Evolutionary conservation across 2,888 invertebrate genomes (phyloP).

Genomic region (Trilocha varians): DNA sequence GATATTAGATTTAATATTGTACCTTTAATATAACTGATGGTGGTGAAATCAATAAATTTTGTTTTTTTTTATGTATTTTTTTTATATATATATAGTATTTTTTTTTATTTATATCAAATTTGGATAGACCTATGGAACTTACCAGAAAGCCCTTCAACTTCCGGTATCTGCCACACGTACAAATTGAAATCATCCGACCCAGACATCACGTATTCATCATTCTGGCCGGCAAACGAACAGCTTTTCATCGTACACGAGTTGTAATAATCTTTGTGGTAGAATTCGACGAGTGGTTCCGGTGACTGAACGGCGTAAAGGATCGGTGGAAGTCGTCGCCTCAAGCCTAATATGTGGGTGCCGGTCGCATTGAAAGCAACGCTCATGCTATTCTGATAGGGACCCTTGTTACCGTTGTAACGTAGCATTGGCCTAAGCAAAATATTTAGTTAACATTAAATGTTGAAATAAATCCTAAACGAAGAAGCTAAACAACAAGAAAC

Average conservation of each 20-base stretch:
- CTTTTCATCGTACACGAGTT: conserved; percentile 99
- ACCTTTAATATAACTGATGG: too few species aligned
- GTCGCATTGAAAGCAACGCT: conserved; percentile 90
- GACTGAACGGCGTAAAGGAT: conserved; percentile 83
- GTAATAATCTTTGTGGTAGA: conserved; percentile 93
- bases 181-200: conserved; percentile 97
- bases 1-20: too few species aligned
- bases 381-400: conserved; percentile 84
- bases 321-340: conserved; percentile 89
- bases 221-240: conserved; percentile 92
- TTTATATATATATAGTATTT: too few species aligned
- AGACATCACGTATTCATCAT: conserved; percentile 90
- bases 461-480: too few species aligned
- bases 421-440: conserved; percentile 73
- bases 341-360: conserved; percentile 84
- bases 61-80: too few species aligned
- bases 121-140: too few species aligned
- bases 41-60: too few species aligned
- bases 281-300: conserved; percentile 83
- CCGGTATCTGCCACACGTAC: conserved; percentile 93
- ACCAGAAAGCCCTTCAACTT: conserved; percentile 63
- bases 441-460: neutral
- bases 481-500: too few species aligned
- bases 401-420: conserved; percentile 77
- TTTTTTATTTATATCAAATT: too few species aligned